Conservation (phyloP, 2,797 vertebrate genomes). For the Microctenopoma steveboyesi region DNA sequence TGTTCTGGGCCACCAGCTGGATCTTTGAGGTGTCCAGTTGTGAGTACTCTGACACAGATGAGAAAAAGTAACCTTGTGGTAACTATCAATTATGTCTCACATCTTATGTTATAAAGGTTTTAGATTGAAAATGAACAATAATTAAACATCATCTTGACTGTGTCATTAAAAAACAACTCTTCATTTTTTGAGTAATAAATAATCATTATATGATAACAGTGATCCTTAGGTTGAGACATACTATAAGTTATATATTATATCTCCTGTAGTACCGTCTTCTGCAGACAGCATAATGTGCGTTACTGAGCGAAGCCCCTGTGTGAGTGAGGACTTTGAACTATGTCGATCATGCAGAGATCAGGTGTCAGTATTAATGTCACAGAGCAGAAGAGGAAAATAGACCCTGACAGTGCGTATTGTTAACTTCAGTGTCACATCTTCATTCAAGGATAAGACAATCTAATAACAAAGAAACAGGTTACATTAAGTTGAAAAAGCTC, state of each 20-base stretch:
- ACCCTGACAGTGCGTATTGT: constrained; percentile 25
- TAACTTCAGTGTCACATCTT: constrained; percentile 24
- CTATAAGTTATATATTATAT: background rate
- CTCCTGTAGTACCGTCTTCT: background rate
- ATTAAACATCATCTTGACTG: no score
- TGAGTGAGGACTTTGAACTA: constrained; percentile 62
- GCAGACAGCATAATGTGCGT: constrained; percentile 30
- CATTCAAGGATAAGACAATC: constrained; percentile 23
- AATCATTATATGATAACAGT: background rate
- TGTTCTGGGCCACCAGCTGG: constrained; percentile 89
- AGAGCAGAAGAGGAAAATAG: constrained; percentile 62
- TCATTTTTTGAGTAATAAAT: background rate
- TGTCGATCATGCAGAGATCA: constrained; percentile 76
- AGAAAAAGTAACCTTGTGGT: no score
- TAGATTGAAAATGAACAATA: no score
- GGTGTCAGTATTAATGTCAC: constrained; percentile 81
- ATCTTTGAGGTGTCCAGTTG: constrained; percentile 92
- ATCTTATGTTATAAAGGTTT: no score
- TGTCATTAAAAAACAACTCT: background rate
- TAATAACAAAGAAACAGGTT: background rate
- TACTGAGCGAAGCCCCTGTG: constrained; percentile 21
- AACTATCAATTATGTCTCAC: background rate
- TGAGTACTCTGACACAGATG: constrained; percentile 66
- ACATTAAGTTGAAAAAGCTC: background rate
- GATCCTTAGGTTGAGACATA: background rate